Evolutionary conservation across 2,888 invertebrate genomes (phyloP), one percentile per base, ranked within the genome.

Genomic region (Schrankia costaestrigalis): DNA sequence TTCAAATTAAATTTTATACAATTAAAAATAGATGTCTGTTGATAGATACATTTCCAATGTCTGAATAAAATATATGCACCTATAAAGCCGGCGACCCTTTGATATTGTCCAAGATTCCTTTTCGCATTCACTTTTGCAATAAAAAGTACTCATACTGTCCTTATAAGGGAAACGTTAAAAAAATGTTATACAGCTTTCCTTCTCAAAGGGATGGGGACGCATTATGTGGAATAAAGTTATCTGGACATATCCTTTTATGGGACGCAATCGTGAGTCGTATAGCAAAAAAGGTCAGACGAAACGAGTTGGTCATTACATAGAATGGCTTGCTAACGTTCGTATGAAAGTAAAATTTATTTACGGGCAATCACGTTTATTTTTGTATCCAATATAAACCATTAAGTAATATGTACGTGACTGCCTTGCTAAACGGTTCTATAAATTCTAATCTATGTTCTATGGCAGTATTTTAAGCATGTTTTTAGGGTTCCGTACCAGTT

Each of bases 201-300:
- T 82, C 80, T 86, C 80, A 83, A 86, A 86, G 77, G 78, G 81
- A 79, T 75, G 46, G 69, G 71, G 67, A 71, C 69, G 71, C 66
- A 79, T 78, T 71, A 81, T 78, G 71, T 73, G 73, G 78, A 78
- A 85, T 84, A 85, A 85, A 83, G 78, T 81, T 82, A 83, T 83
- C 82, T 80, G 82, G 77, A 74, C 80, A 71, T 74, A 70, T 65
- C 84, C 83, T 81, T 86, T 86, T 86, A 86, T 80, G 66, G 84
- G 58, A 54, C 42, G 62, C 64, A 69, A 75, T 73, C 72, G 72
- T 62, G 71, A 68, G 54, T 59, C 64, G 62, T 71, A 67, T 63
- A 56, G 77, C 78, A 77, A 81, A 78, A 80, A 81, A 72, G 78
- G 72, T 73, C 70, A 68, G 59, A 63, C 42, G 46, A 57, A 75